Evolutionary conservation across 2,888 invertebrate genomes (phyloP), one percentile per base, ranked within the genome.

Genomic region (Drosophila kanekoi): DNA sequence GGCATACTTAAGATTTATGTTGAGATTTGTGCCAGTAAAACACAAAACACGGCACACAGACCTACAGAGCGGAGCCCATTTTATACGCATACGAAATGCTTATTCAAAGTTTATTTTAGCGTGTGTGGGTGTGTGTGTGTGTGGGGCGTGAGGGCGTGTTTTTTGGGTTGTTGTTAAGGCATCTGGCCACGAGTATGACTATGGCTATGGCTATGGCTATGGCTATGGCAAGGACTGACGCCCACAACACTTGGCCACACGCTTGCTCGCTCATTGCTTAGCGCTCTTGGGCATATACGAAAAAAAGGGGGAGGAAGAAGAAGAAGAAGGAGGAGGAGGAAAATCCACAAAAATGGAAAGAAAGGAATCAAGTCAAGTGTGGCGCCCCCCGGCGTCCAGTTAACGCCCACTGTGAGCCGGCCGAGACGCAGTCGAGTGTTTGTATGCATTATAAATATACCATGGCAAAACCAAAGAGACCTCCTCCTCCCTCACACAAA

Each of bases 361-460:
- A 79, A 79, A 77, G 71, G 75, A 77, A 80, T 75, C 77, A 84
- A 88, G 89, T 84, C 83, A 83, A 84, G 87, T 88, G 81, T 81
- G 68, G 73, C 73, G 61, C 78, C 80, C 80, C 77, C 68, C 47
- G 76, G 76, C 75, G 79, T 74, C 79, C 79, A 79, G 75, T 79
- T 76, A 74, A 76, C 79, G 79, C 76, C 76, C 79, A 79, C 76
- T 79, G 79, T 64, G 75, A 73, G 63, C 66, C 66, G 40, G 56
- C 44, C 70, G 49, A 61, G 57, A 59, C 68, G 75, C 79, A 79
- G 70, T 73, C 70, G 70, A 89, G 89, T 77, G 81, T 86, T 87
- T 84, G 76, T 85, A 64, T 89, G 81, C 85, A 84, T 89, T 85
- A 85, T 84, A 85, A 85, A 85, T 89, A 89, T 81, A 72, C 76